Percentiles rank a stretch among this genome's conserved stretches.
Conservation (phyloP, 1,140 invertebrate species). For the Drosophila teissieri region DNA sequence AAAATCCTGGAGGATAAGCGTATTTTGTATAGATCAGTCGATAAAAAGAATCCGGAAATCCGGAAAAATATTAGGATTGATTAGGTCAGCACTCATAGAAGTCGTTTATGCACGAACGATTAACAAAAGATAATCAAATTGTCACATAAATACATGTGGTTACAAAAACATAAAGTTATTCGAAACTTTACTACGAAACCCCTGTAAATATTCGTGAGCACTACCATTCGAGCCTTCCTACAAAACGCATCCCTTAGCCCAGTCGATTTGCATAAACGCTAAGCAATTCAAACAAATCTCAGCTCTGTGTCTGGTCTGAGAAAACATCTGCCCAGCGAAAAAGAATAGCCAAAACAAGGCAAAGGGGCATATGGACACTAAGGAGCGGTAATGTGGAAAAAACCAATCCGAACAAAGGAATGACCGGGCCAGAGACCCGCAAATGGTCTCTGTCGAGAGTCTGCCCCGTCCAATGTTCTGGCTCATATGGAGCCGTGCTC, state of each 20-base stretch:
- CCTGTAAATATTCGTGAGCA: neutral
- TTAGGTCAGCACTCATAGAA: no score
- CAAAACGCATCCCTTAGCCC: constrained; percentile 8
- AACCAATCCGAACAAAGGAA: constrained; percentile 77
- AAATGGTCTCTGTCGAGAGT: constrained; percentile 38
- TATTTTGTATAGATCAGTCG: no score
- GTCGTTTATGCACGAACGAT: no score
- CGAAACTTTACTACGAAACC: no score
- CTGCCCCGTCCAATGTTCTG: constrained; percentile 53
- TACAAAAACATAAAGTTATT: neutral
- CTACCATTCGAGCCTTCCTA: neutral
- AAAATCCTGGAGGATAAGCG: neutral
- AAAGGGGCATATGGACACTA: constrained; percentile 29
- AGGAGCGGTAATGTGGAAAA: constrained; percentile 58
- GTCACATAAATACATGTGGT: neutral
- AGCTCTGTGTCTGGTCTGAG: constrained; percentile 22
- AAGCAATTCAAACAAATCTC: constrained; percentile 24
- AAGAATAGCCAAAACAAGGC: constrained; percentile 4
- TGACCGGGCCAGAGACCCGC: constrained; percentile 63
- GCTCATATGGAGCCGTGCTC: constrained; percentile 51
- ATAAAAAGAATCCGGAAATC: no score
- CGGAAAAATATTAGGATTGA: no score
- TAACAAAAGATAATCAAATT: no score
- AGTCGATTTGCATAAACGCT: constrained; percentile 15
- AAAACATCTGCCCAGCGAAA: constrained; percentile 40